Evolutionary conservation across 1,140 invertebrate genomes (phyloP).

Genomic region (Archegozetes longisetosus): DNA sequence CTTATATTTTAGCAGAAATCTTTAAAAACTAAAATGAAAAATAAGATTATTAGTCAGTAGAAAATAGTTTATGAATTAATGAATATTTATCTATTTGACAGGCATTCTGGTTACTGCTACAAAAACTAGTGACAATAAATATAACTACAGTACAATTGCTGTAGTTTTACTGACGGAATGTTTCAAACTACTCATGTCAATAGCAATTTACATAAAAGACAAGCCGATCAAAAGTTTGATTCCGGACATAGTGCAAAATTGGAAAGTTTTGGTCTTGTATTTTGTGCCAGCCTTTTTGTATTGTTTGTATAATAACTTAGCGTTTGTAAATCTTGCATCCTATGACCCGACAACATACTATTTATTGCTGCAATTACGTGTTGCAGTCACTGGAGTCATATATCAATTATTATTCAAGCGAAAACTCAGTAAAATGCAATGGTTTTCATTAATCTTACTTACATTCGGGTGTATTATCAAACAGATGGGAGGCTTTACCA

Average conservation of each 20-base stretch:
- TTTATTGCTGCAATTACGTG: slow-evolving; percentile 74
- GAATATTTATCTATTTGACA: slow-evolving; percentile 30
- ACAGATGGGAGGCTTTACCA: slow-evolving; percentile 32
- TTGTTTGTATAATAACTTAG: slow-evolving; percentile 86
- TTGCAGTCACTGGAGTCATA: slow-evolving; percentile 75
- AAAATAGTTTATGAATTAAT: too few relatives aligned
- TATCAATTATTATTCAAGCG: slow-evolving; percentile 84
- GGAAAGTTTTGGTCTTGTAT: slow-evolving; percentile 56
- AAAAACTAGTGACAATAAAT: slow-evolving; percentile 56
- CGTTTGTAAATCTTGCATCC: slow-evolving; percentile 70
- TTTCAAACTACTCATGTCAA: slow-evolving; percentile 59
- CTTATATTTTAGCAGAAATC: too few relatives aligned
- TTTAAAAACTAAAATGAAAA: too few relatives aligned
- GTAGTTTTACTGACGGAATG: slow-evolving; percentile 77
- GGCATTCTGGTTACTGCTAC: slow-evolving; percentile 79
- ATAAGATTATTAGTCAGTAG: too few relatives aligned
- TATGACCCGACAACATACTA: slow-evolving; percentile 93
- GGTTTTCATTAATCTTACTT: slow-evolving; percentile 68
- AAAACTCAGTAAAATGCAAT: slow-evolving; percentile 61
- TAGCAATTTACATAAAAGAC: slow-evolving; percentile 42
- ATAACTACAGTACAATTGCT: slow-evolving; percentile 70
- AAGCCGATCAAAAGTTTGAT: slow-evolving; percentile 22
- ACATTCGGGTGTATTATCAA: slow-evolving; percentile 84
- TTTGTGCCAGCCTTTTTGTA: slow-evolving; percentile 79
- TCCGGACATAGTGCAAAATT: slow-evolving; percentile 24